Evolutionary conservation across 2,888 invertebrate species (phyloP).

Genomic region (Magallana nippona): DNA sequence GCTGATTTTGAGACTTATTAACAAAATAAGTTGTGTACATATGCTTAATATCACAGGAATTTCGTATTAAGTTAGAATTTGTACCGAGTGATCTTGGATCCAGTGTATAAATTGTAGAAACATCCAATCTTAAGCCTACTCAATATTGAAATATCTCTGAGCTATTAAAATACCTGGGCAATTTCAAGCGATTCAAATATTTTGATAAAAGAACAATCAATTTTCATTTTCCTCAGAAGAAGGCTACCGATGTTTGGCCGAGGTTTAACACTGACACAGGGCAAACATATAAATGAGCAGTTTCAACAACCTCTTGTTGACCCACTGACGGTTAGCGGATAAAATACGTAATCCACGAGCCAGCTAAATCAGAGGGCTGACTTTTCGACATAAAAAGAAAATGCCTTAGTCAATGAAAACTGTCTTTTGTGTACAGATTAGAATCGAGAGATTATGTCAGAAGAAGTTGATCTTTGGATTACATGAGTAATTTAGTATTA

Average conservation of each 20-base stretch:
- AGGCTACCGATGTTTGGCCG: not conserved
- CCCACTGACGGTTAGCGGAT: not conserved
- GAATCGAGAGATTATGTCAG: not conserved
- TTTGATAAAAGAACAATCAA: constrained; percentile 31
- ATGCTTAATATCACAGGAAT: constrained; percentile 6
- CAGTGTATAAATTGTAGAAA: not conserved
- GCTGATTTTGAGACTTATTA: not conserved
- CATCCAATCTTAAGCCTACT: not conserved
- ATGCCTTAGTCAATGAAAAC: constrained; percentile 1
- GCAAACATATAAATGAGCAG: constrained; percentile 24
- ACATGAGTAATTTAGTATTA: not conserved
- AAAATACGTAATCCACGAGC: not conserved
- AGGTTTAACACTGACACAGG: not conserved
- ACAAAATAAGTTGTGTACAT: not conserved
- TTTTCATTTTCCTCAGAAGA: constrained; percentile 25
- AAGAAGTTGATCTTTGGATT: constrained; percentile 12
- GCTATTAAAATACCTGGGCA: constrained; percentile 17
- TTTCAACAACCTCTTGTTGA: constrained; percentile 19
- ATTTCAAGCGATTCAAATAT: constrained; percentile 33
- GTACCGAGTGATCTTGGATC: constrained; percentile 2
- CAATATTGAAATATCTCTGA: constrained; percentile 26
- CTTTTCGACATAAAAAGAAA: constrained; percentile 15
- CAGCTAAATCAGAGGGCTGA: constrained; percentile 5
- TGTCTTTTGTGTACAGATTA: not conserved
- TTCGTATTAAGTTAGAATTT: not conserved